A percentile compares a stretch with the other conserved stretches of the same genome.
phyloP scores from a whole-genome alignment of 2,113 vertebrate genomes.

The Oryzias melastigma region DNA sequence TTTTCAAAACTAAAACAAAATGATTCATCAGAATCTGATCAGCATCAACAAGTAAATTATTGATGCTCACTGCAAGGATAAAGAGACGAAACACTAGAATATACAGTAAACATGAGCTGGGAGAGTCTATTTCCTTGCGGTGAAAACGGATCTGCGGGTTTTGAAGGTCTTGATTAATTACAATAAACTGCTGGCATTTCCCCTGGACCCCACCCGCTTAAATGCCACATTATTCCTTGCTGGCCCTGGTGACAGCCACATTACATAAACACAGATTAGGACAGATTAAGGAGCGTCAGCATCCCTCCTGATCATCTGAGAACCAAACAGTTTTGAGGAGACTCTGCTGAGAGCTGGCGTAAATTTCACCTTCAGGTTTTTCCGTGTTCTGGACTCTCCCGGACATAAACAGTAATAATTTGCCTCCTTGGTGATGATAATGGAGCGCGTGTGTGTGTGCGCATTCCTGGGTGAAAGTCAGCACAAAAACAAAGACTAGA shows the following conservation, averaged over 20 bases:
- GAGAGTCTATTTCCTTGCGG: constrained; percentile 34
- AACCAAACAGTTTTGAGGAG: constrained; percentile 4
- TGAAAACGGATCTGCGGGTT: constrained; percentile 37
- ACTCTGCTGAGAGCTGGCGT: neutral
- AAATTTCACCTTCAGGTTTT: constrained; percentile 13
- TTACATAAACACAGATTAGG: constrained; percentile 67
- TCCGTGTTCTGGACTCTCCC: constrained; percentile 16
- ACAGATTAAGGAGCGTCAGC: constrained; percentile 49
- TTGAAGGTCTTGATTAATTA: constrained; percentile 38
- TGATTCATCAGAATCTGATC: constrained; percentile 27
- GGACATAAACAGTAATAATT: constrained; percentile 34
- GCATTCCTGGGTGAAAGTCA: constrained; percentile 36
- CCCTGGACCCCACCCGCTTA: constrained; percentile 23
- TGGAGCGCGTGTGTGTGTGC: constrained; percentile 8
- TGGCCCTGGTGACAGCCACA: constrained; percentile 37
- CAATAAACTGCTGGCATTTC: constrained; percentile 56
- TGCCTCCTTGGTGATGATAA: constrained; percentile 5
- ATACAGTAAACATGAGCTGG: neutral
- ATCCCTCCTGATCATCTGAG: constrained; percentile 30
- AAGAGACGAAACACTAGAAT: constrained; percentile 22
- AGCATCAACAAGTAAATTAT: neutral
- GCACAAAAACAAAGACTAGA: constrained; percentile 33
- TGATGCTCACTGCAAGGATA: constrained; percentile 10
- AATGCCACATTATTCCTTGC: constrained; percentile 46
- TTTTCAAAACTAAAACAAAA: constrained; percentile 6